Conservation (phyloP, 2,888 invertebrate genomes). For the Chalcosyrphus nemorum region DNA sequence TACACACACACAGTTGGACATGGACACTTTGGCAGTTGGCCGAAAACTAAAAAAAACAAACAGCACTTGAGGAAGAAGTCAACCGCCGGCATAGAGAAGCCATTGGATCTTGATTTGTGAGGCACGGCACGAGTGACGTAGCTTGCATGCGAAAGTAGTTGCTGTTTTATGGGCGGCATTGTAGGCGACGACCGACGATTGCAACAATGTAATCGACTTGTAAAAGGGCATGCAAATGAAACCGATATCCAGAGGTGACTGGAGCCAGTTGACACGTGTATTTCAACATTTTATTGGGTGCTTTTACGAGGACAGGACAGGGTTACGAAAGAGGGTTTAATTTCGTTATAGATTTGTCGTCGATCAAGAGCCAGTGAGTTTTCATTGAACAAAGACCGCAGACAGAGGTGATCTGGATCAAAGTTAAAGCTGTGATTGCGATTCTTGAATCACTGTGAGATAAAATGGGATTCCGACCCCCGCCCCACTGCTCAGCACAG, state of each 20-base stretch:
- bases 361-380: too few species aligned
- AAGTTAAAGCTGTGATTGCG: too few species aligned
- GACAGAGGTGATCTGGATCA: too few species aligned
- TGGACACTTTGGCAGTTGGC: slow-evolving; percentile 59
- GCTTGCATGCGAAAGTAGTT: slow-evolving; percentile 18
- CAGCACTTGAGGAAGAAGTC: slow-evolving; percentile 30
- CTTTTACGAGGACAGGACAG: not conserved
- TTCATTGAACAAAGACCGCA: too few species aligned
- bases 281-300: not conserved
- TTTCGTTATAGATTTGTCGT: too few species aligned
- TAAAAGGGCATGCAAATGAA: not conserved
- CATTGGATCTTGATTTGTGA: slow-evolving; percentile 56
- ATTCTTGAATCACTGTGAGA: too few species aligned
- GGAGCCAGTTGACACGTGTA: not conserved
- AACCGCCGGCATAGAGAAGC: not conserved
- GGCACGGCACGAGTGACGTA: slow-evolving; percentile 13
- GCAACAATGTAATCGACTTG: slow-evolving; percentile 33
- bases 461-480: too few species aligned
- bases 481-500: too few species aligned
- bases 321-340: too few species aligned
- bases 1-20: slow-evolving; percentile 59
- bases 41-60: too few species aligned
- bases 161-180: not conserved
- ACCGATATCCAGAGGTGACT: not conserved
- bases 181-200: not conserved